Percentiles rank a stretch among this genome's conserved stretches.
phyloP scores from a whole-genome alignment of 2,113 vertebrate species.

The Nannobrachium achirus region DNA sequence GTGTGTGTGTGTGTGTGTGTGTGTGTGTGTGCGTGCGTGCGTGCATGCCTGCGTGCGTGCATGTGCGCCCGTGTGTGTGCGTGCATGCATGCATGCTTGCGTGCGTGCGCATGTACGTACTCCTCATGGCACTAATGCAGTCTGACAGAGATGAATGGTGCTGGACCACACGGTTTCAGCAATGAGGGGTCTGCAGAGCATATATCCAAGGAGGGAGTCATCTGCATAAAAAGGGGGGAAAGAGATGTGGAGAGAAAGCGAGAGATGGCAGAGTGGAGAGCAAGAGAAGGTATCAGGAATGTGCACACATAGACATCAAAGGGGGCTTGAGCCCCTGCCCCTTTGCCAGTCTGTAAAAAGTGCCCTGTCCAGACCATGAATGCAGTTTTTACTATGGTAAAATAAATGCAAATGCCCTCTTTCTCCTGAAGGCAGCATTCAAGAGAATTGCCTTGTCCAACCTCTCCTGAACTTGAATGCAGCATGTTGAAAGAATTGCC shows the following conservation, averaged over 20 bases:
- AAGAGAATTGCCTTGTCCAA: no score
- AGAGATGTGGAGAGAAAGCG: slow-evolving; percentile 31
- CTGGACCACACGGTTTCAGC: slow-evolving; percentile 66
- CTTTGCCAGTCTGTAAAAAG: no score
- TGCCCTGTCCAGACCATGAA: no score
- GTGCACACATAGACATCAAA: no score
- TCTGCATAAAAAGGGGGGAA: slow-evolving; percentile 66
- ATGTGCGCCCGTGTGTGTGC: neutral
- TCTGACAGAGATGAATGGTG: slow-evolving; percentile 80
- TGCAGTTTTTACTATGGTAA: no score
- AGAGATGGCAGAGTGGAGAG: slow-evolving; percentile 4
- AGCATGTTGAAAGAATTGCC: no score
- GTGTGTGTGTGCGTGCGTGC: slow-evolving; percentile 12
- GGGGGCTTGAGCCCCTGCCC: no score
- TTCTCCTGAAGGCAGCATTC: no score
- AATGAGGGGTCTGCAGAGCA: slow-evolving; percentile 45
- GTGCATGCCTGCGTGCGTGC: slow-evolving; percentile 1
- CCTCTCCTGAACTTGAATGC: no score
- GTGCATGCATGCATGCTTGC: neutral
- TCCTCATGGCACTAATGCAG: slow-evolving; percentile 72
- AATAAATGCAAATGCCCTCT: no score
- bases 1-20: neutral
- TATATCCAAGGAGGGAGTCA: slow-evolving; percentile 37
- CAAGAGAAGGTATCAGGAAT: neutral
- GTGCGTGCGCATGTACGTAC: slow-evolving; percentile 32